These are phyloP conservation scores for Thalassoma bifasciatum DNA, from an alignment of 2,113 vertebrate species.

Conservation along the genomic window DNA sequence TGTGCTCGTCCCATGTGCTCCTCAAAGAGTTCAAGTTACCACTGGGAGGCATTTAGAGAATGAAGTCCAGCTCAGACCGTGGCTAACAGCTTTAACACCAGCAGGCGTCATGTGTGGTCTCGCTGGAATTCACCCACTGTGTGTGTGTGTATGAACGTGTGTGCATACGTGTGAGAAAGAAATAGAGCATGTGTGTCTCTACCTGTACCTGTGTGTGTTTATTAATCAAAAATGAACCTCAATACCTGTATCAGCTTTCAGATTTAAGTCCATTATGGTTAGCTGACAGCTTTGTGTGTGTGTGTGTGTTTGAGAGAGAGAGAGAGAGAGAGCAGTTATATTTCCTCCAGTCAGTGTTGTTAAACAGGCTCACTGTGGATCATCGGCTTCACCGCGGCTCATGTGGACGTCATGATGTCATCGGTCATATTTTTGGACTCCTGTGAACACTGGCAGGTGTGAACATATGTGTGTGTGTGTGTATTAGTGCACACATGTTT, in stretches of 20 bases:
- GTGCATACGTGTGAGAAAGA: background rate
- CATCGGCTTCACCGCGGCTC: background rate
- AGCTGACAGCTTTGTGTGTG: background rate
- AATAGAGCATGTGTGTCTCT: conserved; percentile 10
- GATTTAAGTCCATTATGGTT: background rate
- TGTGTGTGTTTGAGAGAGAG: conserved; percentile 11
- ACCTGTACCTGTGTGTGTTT: conserved; percentile 19
- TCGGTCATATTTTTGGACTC: conserved; percentile 31
- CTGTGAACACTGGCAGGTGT: conserved; percentile 26
- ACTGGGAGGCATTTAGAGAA: conserved; percentile 67
- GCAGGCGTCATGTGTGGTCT: conserved; percentile 69
- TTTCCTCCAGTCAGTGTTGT: background rate
- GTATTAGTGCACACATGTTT: conserved; percentile 15
- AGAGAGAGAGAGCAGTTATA: background rate
- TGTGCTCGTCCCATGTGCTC: conserved; percentile 59
- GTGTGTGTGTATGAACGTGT: conserved; percentile 28
- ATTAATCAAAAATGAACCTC: background rate
- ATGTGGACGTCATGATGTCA: conserved; percentile 36
- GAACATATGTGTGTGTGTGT: conserved; percentile 17
- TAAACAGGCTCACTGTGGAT: background rate
- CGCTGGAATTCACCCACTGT: conserved; percentile 30
- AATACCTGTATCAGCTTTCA: background rate
- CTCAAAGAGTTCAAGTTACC: conserved; percentile 65
- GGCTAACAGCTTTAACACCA: conserved; percentile 69
- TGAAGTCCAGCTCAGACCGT: conserved; percentile 56